Evolutionary conservation across 2,113 vertebrate species (phyloP), one percentile per base, ranked within the genome.

Genomic region (Pollachius pollachius): DNA sequence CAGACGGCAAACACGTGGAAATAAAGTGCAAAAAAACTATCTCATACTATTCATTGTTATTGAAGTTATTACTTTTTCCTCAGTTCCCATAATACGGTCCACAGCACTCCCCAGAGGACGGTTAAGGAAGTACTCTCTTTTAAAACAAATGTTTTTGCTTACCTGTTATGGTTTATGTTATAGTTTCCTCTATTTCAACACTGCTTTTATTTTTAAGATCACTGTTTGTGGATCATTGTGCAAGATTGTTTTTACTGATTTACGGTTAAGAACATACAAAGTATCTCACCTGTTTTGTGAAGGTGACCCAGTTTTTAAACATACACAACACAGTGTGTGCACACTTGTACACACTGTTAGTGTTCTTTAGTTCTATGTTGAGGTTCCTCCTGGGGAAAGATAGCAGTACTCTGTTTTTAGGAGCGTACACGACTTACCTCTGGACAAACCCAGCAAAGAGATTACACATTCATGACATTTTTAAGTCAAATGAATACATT

Each of bases 1-100:
- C 97, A 98, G 81, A 94, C 96, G 0, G 94, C 97, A 89, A 95
- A 92, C 81, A 87, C 95, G 5, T 99, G 97, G 97, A 99, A 99
- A 93, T 98, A 94, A 92, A 48, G 11, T 12, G 41, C 41, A 48
- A 48, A 37, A 3, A 76, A 69, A 70, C 18, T 0, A n/a, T 52
- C 19, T 34, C 74, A 67, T 59, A 21, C 62, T 70, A 30, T 69
- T 62, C 79, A 67, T 71, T 21, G 19, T 52, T 71, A 59, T 64
- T 37, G 52, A 41, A 62, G 61, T 82, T 65, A 71, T 62, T 69
- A 62, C 78, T 23, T 64, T 79, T 81, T 58, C 66, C 64, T 76
- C 71, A 54, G 65, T 68, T 80, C 69, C 67, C 62, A 69, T 81
- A 77, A 74, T 63, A 66, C 37, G 68, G 76, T 73, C 83, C 82